phyloP scores from a whole-genome alignment of 2,797 vertebrate genomes.

The Chelidonichthys spinosus region DNA sequence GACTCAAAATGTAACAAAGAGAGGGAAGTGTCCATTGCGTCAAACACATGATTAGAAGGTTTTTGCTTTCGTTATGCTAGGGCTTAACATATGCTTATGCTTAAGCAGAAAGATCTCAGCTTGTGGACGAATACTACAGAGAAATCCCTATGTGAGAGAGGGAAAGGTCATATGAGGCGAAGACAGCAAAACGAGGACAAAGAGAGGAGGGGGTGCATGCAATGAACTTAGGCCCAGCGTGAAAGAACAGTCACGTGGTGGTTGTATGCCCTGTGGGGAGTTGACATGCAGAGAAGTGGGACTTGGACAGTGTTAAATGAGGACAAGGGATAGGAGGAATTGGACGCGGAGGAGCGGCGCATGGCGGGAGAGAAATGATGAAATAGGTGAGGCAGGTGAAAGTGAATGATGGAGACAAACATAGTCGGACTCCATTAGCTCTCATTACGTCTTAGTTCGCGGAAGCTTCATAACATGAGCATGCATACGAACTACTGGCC shows the following conservation, averaged over 20 bases:
- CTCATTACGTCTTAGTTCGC: constrained; percentile 39
- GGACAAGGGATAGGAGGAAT: constrained; percentile 40
- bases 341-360: background rate
- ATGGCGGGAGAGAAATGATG: constrained; percentile 4
- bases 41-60: background rate
- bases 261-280: constrained; percentile 45
- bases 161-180: constrained; percentile 48
- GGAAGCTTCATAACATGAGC: constrained; percentile 29
- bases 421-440: constrained; percentile 36
- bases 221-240: constrained; percentile 41
- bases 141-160: constrained; percentile 19
- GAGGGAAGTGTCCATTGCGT: background rate
- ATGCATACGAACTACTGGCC: background rate
- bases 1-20: background rate
- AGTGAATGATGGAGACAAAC: constrained; percentile 44
- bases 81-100: background rate
- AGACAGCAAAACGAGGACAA: constrained; percentile 61
- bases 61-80: background rate
- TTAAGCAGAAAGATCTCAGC: constrained; percentile 11
- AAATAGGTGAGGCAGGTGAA: constrained; percentile 26
- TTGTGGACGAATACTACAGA: constrained; percentile 10
- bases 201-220: constrained; percentile 42
- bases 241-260: constrained; percentile 55
- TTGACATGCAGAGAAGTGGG: constrained; percentile 41
- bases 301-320: constrained; percentile 41